Evolutionary conservation across 2,797 vertebrate genomes (phyloP).

Genomic region (Carapus acus): DNA sequence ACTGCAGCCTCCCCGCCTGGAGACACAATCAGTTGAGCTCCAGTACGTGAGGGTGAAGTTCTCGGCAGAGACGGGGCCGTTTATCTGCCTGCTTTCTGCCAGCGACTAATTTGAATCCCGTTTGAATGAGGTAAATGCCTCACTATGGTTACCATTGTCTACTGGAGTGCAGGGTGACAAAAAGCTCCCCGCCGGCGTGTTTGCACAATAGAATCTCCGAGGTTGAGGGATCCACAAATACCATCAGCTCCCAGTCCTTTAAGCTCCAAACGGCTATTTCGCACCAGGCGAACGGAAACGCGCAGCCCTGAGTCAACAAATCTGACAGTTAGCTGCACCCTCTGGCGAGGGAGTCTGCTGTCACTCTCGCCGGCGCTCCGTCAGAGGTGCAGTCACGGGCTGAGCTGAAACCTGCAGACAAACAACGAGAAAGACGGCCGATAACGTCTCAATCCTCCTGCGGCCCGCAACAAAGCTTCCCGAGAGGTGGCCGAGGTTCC

Average conservation of each 20-base stretch:
- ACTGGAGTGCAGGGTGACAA: slow-evolving; percentile 29
- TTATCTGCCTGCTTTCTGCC: slow-evolving; percentile 33
- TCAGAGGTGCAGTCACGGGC: too few species aligned
- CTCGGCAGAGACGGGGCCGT: slow-evolving; percentile 13
- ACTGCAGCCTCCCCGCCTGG: background rate
- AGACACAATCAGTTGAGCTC: slow-evolving; percentile 5
- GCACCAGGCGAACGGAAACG: slow-evolving; percentile 13
- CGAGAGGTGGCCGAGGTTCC: too few species aligned
- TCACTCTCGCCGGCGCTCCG: too few species aligned
- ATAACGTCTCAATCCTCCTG: too few species aligned
- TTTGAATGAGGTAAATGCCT: slow-evolving; percentile 56
- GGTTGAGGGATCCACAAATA: slow-evolving; percentile 2
- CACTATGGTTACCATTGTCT: slow-evolving; percentile 56
- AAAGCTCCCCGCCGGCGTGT: slow-evolving; percentile 23
- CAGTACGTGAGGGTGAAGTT: slow-evolving; percentile 10
- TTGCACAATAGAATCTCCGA: slow-evolving; percentile 30
- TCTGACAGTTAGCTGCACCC: slow-evolving; percentile 5
- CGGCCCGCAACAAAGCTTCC: too few species aligned
- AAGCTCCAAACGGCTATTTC: slow-evolving; percentile 8
- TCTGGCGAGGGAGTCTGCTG: too few species aligned
- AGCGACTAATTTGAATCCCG: slow-evolving; percentile 53
- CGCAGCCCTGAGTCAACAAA: slow-evolving; percentile 27
- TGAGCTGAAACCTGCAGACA: too few species aligned
- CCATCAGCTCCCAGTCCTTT: slow-evolving; percentile 7
- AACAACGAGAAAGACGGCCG: too few species aligned